phyloP scores from a whole-genome alignment of 2,888 invertebrate genomes.

The Nymphalis urticae region DNA sequence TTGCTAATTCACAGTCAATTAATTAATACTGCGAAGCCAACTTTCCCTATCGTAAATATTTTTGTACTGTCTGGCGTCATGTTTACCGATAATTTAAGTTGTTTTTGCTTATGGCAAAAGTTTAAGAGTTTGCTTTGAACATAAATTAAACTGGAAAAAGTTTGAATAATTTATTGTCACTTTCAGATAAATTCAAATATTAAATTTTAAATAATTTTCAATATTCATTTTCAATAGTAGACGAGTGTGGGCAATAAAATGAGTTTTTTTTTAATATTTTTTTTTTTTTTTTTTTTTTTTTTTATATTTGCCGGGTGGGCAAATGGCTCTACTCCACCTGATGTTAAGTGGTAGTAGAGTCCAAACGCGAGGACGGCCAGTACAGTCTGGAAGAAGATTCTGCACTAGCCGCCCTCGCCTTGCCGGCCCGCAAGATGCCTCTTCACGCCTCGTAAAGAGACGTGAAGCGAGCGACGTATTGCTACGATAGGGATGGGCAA shows the following conservation, averaged over 20 bases:
- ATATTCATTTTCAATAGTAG: not conserved
- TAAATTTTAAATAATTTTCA: not conserved
- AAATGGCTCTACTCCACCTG: no score
- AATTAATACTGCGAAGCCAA: slow-evolving; percentile 16
- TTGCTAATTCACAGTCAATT: slow-evolving; percentile 16
- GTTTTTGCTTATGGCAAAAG: slow-evolving; percentile 9
- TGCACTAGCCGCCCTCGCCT: no score
- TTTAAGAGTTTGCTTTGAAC: slow-evolving; percentile 6
- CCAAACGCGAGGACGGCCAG: no score
- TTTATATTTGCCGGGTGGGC: no score
- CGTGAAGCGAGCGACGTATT: no score
- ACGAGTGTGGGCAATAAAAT: not conserved
- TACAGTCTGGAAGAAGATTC: no score
- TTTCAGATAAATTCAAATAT: not conserved
- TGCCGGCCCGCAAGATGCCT: no score
- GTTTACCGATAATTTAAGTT: slow-evolving; percentile 18
- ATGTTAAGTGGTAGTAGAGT: no score
- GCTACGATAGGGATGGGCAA: no score
- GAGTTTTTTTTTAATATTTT: no score
- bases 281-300: no score
- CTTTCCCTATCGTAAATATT: slow-evolving; percentile 19
- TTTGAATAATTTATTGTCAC: slow-evolving; percentile 13
- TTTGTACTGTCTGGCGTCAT: slow-evolving; percentile 17
- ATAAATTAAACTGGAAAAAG: slow-evolving; percentile 10
- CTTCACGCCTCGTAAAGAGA: no score